Base-by-base conservation (phyloP, 2,113 vertebrate genomes). In the Chamaetylas fuelleborni region DNA sequence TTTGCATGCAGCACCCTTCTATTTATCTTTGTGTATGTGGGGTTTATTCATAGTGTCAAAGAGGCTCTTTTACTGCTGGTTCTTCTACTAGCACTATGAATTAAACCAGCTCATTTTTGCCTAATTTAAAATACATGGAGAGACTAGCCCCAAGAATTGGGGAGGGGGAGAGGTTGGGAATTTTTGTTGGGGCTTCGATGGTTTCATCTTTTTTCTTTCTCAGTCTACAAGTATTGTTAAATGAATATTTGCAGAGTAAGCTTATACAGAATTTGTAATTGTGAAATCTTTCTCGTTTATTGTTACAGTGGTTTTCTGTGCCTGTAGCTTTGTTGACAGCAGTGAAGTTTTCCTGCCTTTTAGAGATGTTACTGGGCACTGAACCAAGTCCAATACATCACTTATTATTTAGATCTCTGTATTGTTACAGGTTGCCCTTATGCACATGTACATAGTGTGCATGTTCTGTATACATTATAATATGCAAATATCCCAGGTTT, bases 21-120 rank as follows among this genome's bases (percentile, higher is more conserved):
- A 36, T 89, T 93, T 96, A 79, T 94, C 77, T 86, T 71, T 76
- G 84, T 80, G 45, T 23, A 7, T 60, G 43, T 69, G 58, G 11
- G 51, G 23, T 74, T 94, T 90, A 81, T 95, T 95, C 88, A 65
- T 42, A 12, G 69, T 84, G 81, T 93, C 82, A 94, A 80, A 88
- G 50, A 69, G 48, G 26, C 42, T 88, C 57, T 80, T 90, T 62
- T 28, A 33, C 62, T 91, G 28, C 60, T 54, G 67, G 19, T 56
- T 90, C 31, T 43, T 86, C 36, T 43, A 29, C 42, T 69, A 57
- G 56, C 25, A 17, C 90, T 92, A 8, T 78, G 28, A 87, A 92
- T 94, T 93, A 67, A 83, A 93, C 2, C 36, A 62, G 45, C 48
- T 87, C 43, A 51, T 94, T 95, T 96, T 91, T 80, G 22, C 24